Evolutionary conservation across 1,140 invertebrate species (phyloP).

Genomic region (Neodiprion virginianus): DNA sequence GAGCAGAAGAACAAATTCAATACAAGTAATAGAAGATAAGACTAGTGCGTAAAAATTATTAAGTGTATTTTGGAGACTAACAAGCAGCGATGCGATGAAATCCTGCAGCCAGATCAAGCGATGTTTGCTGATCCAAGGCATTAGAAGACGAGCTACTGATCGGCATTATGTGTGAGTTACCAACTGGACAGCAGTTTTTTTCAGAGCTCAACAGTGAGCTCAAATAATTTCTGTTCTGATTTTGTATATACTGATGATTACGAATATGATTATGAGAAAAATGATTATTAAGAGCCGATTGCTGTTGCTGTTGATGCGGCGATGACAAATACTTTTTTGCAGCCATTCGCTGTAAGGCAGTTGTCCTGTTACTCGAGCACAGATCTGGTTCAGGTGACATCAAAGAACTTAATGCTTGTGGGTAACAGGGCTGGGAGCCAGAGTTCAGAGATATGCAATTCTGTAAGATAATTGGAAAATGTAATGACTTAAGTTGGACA

Average conservation of each 20-base stretch:
- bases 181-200: slow-evolving; percentile 44
- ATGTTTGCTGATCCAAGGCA: slow-evolving; percentile 46
- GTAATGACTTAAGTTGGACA: slow-evolving; percentile 15
- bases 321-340: slow-evolving; percentile 44
- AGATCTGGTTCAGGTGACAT: slow-evolving; percentile 39
- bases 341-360: slow-evolving; percentile 42
- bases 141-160: slow-evolving; percentile 24
- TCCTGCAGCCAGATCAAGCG: slow-evolving; percentile 76
- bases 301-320: slow-evolving; percentile 38
- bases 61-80: slow-evolving; percentile 44
- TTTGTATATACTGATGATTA: slow-evolving; percentile 37
- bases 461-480: slow-evolving; percentile 28
- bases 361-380: slow-evolving; percentile 34
- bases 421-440: slow-evolving; percentile 38
- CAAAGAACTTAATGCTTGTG: slow-evolving; percentile 36
- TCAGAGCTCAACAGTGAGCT: slow-evolving; percentile 43
- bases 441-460: slow-evolving; percentile 47
- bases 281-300: slow-evolving; percentile 31
- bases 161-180: slow-evolving; percentile 36
- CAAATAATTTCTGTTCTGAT: slow-evolving; percentile 32
- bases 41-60: background rate
- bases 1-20: background rate
- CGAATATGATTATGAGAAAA: slow-evolving; percentile 52
- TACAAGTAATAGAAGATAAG: slow-evolving; percentile 8
- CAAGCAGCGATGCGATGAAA: slow-evolving; percentile 78